Conservation (phyloP, 1,140 invertebrate species). For the Polypedilum vanderplanki region DNA sequence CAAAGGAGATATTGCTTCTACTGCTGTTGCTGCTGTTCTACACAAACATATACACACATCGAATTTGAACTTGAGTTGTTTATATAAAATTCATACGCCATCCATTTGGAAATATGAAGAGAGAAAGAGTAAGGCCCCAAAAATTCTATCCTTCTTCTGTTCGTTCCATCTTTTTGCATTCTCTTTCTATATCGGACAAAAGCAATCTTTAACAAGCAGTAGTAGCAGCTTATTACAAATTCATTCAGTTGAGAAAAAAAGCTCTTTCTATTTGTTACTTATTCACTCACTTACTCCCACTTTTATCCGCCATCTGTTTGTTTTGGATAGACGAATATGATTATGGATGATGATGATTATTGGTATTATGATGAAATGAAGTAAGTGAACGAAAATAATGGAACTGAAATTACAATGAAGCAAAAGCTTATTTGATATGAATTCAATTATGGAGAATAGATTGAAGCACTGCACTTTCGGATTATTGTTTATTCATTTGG, state of each 20-base stretch:
- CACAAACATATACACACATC: background rate
- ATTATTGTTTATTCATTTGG: too few relatives aligned
- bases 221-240: conserved; percentile 14
- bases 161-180: background rate
- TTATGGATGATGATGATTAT: background rate
- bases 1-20: background rate
- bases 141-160: background rate
- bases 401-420: background rate
- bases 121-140: too few relatives aligned
- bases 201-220: conserved; percentile 15
- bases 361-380: background rate
- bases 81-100: background rate
- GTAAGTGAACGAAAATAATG: background rate
- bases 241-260: conserved; percentile 15
- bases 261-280: background rate
- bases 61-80: background rate
- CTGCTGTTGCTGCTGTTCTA: background rate
- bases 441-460: too few relatives aligned
- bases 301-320: background rate
- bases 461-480: too few relatives aligned
- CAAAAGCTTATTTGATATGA: too few relatives aligned
- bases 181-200: conserved; percentile 20
- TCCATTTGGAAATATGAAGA: background rate
- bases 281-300: too few relatives aligned
- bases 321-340: conserved; percentile 5